phyloP scores from a whole-genome alignment of 2,113 vertebrate genomes.

The Zeus faber region DNA sequence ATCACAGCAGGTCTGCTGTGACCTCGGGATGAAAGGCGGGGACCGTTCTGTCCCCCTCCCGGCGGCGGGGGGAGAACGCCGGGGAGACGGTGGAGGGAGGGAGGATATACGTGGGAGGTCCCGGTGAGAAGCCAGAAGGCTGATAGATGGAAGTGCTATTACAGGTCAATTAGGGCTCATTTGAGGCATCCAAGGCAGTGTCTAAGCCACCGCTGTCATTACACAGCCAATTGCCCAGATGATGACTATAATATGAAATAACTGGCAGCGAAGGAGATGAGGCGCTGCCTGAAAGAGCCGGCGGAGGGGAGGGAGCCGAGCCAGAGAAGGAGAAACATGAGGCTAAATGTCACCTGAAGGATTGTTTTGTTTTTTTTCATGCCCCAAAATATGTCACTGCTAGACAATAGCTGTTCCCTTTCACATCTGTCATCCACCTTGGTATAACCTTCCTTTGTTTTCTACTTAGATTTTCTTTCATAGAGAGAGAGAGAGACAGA shows the following conservation, averaged over 20 bases:
- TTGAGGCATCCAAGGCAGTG: constrained; percentile 43
- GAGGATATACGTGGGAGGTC: constrained; percentile 17
- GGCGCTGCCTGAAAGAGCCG: constrained; percentile 14
- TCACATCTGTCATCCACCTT: no score
- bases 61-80: constrained; percentile 8
- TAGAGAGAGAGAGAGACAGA: no score
- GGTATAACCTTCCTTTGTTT: no score
- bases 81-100: constrained; percentile 5
- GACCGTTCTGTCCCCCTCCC: not conserved
- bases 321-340: not conserved
- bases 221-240: constrained; percentile 63
- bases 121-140: constrained; percentile 16
- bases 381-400: no score
- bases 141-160: constrained; percentile 53
- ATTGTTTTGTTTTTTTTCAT: no score
- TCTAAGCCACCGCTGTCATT: constrained; percentile 52
- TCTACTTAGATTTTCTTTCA: no score
- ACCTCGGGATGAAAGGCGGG: not conserved
- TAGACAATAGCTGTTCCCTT: no score
- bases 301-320: not conserved
- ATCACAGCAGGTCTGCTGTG: not conserved
- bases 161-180: constrained; percentile 64
- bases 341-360: no score
- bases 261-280: constrained; percentile 49
- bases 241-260: constrained; percentile 62